phyloP scores from a whole-genome alignment of 2,113 vertebrate species.

The Dipodomys ordii region DNA sequence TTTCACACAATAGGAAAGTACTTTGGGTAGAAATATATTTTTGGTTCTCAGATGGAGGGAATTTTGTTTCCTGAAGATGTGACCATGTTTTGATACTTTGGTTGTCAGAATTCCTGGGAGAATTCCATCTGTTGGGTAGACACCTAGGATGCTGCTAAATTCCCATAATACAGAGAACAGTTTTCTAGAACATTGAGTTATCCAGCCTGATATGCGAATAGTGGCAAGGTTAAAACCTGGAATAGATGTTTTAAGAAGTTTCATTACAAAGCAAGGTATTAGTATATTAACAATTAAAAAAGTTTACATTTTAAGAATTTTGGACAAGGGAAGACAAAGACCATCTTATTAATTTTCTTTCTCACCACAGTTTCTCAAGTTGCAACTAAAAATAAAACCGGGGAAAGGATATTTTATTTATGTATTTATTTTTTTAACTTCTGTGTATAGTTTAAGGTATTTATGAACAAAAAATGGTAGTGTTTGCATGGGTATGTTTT shows the following conservation, averaged over 20 bases:
- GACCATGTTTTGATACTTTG: background rate
- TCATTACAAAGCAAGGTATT: conserved; percentile 25
- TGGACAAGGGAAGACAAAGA: conserved; percentile 41
- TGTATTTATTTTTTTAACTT: too few species aligned
- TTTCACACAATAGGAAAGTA: conserved; percentile 49
- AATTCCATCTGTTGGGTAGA: background rate
- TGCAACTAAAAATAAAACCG: conserved; percentile 70
- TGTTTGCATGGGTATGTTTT: too few species aligned
- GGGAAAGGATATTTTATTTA: conserved; percentile 63
- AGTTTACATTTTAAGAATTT: conserved; percentile 56
- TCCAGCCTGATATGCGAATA: background rate
- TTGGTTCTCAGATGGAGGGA: conserved; percentile 53
- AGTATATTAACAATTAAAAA: background rate
- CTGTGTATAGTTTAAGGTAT: too few species aligned
- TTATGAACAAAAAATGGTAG: too few species aligned
- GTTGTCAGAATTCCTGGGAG: background rate
- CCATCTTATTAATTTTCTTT: conserved; percentile 67
- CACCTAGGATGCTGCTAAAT: background rate
- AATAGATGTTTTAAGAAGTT: conserved; percentile 49
- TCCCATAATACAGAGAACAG: background rate
- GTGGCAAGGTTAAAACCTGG: background rate
- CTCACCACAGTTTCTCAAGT: conserved; percentile 21
- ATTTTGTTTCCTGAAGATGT: conserved; percentile 17
- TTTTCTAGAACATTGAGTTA: background rate
- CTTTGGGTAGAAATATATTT: conserved; percentile 60